These are phyloP conservation scores for Nannoperca obscura DNA, from an alignment of 2,797 vertebrate genomes.

Conservation along the genomic window DNA sequence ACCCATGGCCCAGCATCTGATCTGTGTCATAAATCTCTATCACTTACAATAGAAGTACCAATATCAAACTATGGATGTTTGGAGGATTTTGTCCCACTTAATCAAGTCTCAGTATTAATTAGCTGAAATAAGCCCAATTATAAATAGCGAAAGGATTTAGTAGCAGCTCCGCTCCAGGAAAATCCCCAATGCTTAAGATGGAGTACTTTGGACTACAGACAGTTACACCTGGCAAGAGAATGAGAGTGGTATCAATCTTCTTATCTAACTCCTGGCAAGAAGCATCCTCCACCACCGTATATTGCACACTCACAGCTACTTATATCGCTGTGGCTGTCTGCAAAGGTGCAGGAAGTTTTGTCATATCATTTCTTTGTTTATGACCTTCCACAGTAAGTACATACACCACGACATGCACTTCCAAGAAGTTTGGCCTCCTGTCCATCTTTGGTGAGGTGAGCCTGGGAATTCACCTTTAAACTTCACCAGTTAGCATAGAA, in stretches of 20 bases:
- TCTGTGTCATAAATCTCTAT: not conserved
- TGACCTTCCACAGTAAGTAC: not conserved
- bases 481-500: not conserved
- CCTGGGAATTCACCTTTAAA: too few relatives aligned
- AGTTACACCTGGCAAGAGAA: not conserved
- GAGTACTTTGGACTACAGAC: not conserved
- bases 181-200: not conserved
- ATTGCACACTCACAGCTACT: not conserved
- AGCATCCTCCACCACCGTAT: not conserved
- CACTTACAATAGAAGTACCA: not conserved
- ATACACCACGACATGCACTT: not conserved
- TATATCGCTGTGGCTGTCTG: not conserved
- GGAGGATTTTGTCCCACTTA: not conserved
- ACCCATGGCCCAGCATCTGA: not conserved
- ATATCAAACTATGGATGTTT: not conserved
- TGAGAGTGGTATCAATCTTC: not conserved
- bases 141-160: not conserved
- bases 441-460: not conserved
- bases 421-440: not conserved
- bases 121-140: not conserved
- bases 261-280: not conserved
- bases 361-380: not conserved
- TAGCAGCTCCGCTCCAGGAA: not conserved
- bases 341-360: constrained; percentile 6
- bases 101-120: not conserved